These are phyloP conservation scores for Falco cherrug DNA, from an alignment of 2,797 vertebrate genomes.

Conservation along the genomic window DNA sequence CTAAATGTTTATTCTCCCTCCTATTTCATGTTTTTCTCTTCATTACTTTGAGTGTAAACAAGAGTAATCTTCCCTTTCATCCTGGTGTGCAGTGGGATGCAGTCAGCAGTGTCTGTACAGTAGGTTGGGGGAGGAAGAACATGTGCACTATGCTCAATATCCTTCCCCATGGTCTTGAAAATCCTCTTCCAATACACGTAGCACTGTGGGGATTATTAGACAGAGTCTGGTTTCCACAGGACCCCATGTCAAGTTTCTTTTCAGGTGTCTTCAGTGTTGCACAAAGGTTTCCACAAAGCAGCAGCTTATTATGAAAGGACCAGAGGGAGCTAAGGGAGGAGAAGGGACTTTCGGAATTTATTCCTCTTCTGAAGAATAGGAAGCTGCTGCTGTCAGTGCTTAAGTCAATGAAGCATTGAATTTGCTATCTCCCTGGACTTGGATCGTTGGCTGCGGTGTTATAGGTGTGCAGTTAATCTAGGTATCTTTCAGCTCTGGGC, in stretches of 20 bases:
- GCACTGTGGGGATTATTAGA: not conserved
- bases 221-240: not conserved
- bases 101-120: not conserved
- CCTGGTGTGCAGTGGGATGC: not conserved
- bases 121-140: not conserved
- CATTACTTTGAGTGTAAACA: not conserved
- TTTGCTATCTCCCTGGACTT: not conserved
- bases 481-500: not conserved
- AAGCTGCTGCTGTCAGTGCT: not conserved
- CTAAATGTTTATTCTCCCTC: not conserved
- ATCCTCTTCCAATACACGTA: not conserved
- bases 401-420: constrained; percentile 13
- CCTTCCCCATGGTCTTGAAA: not conserved
- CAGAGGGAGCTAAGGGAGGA: not conserved
- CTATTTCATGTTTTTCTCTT: not conserved
- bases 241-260: not conserved
- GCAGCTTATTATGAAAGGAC: not conserved
- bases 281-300: not conserved
- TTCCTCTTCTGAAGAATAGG: not conserved
- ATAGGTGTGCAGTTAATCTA: not conserved
- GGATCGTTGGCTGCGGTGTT: not conserved
- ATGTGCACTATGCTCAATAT: not conserved
- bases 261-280: not conserved
- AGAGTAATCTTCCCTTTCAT: not conserved
- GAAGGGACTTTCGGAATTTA: not conserved